A percentile compares a stretch with the other conserved stretches of the same genome.
Conservation (phyloP, 2,113 vertebrate species). For the Corythaixoides concolor region DNA sequence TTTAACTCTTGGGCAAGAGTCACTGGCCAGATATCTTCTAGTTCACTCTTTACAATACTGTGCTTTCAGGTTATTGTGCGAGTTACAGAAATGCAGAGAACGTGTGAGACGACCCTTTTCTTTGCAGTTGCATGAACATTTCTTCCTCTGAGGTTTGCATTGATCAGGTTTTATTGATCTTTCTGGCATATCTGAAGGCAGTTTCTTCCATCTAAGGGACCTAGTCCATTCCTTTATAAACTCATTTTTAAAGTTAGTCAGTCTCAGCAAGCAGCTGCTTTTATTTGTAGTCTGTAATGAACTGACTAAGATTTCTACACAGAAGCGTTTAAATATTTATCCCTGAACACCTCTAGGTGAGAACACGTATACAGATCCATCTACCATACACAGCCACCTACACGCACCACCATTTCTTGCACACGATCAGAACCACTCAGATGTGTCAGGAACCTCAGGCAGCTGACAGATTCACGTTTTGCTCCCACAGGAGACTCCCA, state of each 20-base stretch:
- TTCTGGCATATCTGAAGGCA: background rate
- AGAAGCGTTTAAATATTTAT: slow-evolving; percentile 4
- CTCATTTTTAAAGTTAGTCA: background rate
- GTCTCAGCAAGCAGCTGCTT: slow-evolving; percentile 5
- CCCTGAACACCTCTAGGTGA: background rate
- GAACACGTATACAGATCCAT: background rate
- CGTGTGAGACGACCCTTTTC: background rate
- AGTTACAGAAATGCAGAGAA: background rate
- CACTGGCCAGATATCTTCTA: background rate
- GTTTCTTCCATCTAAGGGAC: background rate
- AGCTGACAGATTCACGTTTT: background rate
- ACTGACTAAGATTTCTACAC: background rate
- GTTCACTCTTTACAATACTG: background rate
- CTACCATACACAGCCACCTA: background rate
- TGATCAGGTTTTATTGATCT: slow-evolving; percentile 3
- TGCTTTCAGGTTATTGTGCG: background rate
- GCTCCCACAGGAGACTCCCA: background rate
- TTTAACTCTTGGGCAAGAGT: background rate
- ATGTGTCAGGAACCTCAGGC: background rate
- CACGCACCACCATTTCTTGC: background rate
- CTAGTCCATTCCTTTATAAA: background rate
- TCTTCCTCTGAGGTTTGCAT: slow-evolving; percentile 8
- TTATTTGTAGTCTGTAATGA: background rate
- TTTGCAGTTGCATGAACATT: background rate
- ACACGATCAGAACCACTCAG: background rate